These are phyloP conservation scores for Heliconius aoede DNA, from an alignment of 2,888 invertebrate genomes.

Conservation along the genomic window DNA sequence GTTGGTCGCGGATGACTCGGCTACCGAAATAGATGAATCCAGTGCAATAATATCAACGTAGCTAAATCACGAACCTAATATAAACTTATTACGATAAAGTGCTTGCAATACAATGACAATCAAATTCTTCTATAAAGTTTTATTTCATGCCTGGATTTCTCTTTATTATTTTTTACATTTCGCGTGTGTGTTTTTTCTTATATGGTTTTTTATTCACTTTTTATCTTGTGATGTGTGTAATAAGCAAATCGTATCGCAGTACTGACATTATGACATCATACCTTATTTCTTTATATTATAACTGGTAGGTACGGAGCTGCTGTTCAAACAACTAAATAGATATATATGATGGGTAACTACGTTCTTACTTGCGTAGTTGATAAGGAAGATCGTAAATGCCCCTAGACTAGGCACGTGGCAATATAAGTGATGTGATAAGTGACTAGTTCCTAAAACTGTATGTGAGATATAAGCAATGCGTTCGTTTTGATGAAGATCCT, in stretches of 20 bases:
- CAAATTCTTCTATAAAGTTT: neutral
- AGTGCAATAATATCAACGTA: conserved; percentile 79
- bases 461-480: conserved; percentile 56
- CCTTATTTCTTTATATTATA: neutral
- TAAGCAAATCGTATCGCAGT: neutral
- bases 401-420: conserved; percentile 17
- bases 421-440: conserved; percentile 37
- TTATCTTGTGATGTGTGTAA: neutral
- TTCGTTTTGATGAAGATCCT: conserved; percentile 68
- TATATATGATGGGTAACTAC: conserved; percentile 34
- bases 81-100: conserved; percentile 58
- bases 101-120: conserved; percentile 27
- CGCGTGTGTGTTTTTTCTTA: neutral
- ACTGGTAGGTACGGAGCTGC: conserved; percentile 31
- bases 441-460: conserved; percentile 39
- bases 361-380: conserved; percentile 17
- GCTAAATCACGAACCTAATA: conserved; percentile 61
- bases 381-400: conserved; percentile 29
- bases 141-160: neutral
- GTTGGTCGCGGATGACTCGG: conserved; percentile 65
- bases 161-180: neutral
- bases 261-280: conserved; percentile 58
- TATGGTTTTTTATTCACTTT: neutral
- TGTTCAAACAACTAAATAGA: conserved; percentile 31
- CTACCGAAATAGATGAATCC: conserved; percentile 76